These are phyloP conservation scores for Pseudomyrmex flavicornis DNA, from an alignment of 1,140 invertebrate species.

Conservation along the genomic window DNA sequence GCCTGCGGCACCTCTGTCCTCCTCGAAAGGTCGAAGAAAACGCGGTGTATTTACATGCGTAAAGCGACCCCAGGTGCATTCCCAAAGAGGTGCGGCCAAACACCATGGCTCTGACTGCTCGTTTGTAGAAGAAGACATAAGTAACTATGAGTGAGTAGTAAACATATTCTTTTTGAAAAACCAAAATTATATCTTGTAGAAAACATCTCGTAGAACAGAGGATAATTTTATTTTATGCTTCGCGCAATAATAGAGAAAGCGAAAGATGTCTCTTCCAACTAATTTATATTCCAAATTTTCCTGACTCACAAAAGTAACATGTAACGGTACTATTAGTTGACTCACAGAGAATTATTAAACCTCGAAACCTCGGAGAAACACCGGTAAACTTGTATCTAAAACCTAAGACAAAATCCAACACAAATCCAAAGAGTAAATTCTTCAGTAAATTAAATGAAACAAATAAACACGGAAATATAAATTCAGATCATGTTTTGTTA, in stretches of 20 bases:
- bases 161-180: not conserved
- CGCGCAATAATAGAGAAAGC: too few species aligned
- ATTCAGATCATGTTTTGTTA: too few species aligned
- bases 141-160: constrained; percentile 49
- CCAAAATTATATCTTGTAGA: not conserved
- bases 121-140: constrained; percentile 23
- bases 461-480: too few species aligned
- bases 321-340: constrained; percentile 48
- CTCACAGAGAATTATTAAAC: constrained; percentile 18
- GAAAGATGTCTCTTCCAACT: too few species aligned
- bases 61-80: constrained; percentile 11
- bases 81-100: constrained; percentile 38
- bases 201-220: not conserved
- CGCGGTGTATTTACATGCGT: constrained; percentile 8
- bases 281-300: constrained; percentile 36
- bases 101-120: constrained; percentile 43
- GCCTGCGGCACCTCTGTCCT: not conserved
- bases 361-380: not conserved
- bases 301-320: constrained; percentile 20
- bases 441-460: not conserved
- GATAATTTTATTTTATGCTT: not conserved
- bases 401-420: not conserved
- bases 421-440: not conserved
- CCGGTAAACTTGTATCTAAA: not conserved
- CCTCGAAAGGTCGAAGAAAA: not conserved